Evolutionary conservation across 2,797 vertebrate species (phyloP).

Genomic region (Anomalospiza imberbis): DNA sequence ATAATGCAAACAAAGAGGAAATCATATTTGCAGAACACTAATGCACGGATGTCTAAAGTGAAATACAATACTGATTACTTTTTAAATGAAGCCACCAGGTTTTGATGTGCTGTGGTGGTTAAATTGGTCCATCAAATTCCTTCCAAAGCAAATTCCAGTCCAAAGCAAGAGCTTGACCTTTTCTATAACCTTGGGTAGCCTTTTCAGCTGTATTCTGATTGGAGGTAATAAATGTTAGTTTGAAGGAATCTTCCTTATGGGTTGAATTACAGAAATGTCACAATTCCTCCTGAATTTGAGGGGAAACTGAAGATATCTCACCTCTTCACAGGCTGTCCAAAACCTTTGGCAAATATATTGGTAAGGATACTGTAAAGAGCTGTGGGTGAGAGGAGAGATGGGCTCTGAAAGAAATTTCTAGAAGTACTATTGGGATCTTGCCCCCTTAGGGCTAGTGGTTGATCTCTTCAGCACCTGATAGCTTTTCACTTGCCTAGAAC

Average conservation of each 20-base stretch:
- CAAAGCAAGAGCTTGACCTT: conserved; percentile 49
- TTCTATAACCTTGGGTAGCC: conserved; percentile 33
- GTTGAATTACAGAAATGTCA: conserved; percentile 5
- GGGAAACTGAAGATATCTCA: background rate
- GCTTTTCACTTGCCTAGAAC: background rate
- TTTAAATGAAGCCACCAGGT: conserved; percentile 65
- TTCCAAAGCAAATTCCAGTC: conserved; percentile 51
- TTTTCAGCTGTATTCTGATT: conserved; percentile 30
- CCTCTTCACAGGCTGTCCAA: background rate
- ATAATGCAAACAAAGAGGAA: conserved; percentile 66
- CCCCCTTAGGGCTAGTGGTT: background rate
- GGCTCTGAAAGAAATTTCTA: background rate
- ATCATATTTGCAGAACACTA: conserved; percentile 60
- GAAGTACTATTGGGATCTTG: background rate
- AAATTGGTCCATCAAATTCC: conserved; percentile 58
- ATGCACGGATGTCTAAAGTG: conserved; percentile 61
- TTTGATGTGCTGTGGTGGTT: conserved; percentile 55
- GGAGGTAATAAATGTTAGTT: conserved; percentile 2
- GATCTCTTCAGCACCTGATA: background rate
- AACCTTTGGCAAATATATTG: background rate
- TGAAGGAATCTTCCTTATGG: background rate
- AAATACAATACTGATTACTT: conserved; percentile 66
- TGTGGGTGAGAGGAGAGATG: background rate
- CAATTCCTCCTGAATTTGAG: background rate
- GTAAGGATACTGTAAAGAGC: background rate